phyloP scores from a whole-genome alignment of 2,113 vertebrate genomes.

The Phasianus colchicus region DNA sequence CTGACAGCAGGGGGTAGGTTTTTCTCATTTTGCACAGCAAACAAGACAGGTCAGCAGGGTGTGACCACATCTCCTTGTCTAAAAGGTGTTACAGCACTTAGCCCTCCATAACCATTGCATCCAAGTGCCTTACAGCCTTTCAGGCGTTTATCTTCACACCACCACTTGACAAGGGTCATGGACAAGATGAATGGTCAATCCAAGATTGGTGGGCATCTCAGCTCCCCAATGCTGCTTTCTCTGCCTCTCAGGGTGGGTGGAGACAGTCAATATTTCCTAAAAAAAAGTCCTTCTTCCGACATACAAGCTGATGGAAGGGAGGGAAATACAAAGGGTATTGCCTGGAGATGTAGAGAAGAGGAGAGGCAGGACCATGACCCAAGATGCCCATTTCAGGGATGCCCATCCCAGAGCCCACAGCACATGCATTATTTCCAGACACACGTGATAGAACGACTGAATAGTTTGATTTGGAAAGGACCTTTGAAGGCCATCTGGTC shows the following conservation, averaged over 20 bases:
- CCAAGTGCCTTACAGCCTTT: neutral
- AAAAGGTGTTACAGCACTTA: neutral
- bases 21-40: neutral
- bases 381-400: neutral
- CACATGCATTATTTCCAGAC: neutral
- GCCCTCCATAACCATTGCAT: neutral
- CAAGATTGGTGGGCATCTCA: neutral
- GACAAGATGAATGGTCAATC: neutral
- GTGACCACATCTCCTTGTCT: neutral
- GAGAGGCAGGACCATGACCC: neutral
- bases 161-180: neutral
- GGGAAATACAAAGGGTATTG: neutral
- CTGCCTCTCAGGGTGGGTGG: neutral
- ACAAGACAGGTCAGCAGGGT: neutral
- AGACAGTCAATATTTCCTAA: neutral
- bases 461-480: too few relatives aligned
- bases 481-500: too few relatives aligned
- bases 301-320: neutral
- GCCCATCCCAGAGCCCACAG: neutral
- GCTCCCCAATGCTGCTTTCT: neutral
- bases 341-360: neutral
- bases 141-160: neutral
- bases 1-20: neutral
- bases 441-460: too few relatives aligned
- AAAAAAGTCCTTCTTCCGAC: neutral